Base-by-base conservation (phyloP, 2,113 vertebrate species). In the Cyprinodon variegatus region DNA sequence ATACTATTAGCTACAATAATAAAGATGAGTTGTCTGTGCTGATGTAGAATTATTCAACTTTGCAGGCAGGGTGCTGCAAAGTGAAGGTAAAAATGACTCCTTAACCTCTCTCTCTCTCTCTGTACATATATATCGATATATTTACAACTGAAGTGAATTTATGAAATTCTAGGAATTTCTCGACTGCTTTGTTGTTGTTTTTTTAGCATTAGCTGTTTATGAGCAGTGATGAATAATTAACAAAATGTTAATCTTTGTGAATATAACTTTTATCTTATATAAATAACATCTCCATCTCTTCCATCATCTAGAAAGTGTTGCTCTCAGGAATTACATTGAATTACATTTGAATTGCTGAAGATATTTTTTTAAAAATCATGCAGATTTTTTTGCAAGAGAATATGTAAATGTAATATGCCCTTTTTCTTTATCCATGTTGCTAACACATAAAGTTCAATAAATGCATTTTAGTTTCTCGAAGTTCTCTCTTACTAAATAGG, bases 401-500 rank as follows among this genome's bases (percentile, higher is more conserved):
- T 68, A 74, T 61, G 68, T 38, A 81, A 89, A 77, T 37, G 53
- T 3, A n/a, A 76, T 80, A 80, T 66, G 62, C 39, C 70, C 83
- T 78, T 82, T 48, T 39, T 4, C 38, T 74, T 45, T 38, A 81
- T 71, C 83, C 59, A 66, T 82, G 83, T 88, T 74, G 83, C 39
- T 74, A 79, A 80, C 74, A 85, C 83, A 79, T 84, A 83, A 89
- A 82, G 90, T 84, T 82, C 70, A 85, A 70, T 65, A 48, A 83
- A 88, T 83, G 79, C 63, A 66, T 85, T 84, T 59, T 66, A 85
- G 83, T 78, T 85, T 86, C 76, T 77, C 70, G 40, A 77, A 87
- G 70, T 81, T 91, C 81, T 86, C 85, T 84, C 74, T 57, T 64
- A 69, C 84, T 84, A 89, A 92, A 91, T 85, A 82, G 75, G 68